A percentile compares a stretch with the other conserved stretches of the same genome.
Conservation (phyloP, 1,140 invertebrate genomes). For the Elysia chlorotica region DNA sequence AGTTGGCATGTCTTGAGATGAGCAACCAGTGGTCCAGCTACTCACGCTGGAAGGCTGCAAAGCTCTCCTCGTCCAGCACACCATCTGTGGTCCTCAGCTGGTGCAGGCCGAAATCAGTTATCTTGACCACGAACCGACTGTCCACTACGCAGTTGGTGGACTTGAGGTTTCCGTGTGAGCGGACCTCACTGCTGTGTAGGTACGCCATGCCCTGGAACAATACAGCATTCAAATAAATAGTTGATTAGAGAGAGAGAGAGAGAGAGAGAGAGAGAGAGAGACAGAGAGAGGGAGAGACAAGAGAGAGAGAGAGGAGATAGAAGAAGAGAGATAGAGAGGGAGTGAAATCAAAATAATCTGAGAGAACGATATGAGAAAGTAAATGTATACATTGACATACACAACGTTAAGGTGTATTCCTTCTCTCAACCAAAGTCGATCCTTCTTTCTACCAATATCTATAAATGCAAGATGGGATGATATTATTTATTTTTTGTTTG, state of each 20-base stretch:
- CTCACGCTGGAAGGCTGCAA: background rate
- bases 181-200: constrained; percentile 86
- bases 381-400: too few relatives aligned
- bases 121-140: constrained; percentile 94
- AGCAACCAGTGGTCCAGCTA: background rate
- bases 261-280: background rate
- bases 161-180: constrained; percentile 93
- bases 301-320: background rate
- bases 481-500: too few relatives aligned
- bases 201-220: constrained; percentile 91
- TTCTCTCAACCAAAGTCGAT: too few relatives aligned
- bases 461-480: too few relatives aligned
- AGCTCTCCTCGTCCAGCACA: background rate
- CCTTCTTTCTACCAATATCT: too few relatives aligned
- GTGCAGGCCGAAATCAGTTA: constrained; percentile 92
- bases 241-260: background rate
- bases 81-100: constrained; percentile 31
- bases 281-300: background rate
- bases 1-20: too few relatives aligned
- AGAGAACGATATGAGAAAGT: too few relatives aligned
- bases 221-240: background rate
- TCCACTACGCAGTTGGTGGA: constrained; percentile 98
- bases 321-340: background rate
- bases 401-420: too few relatives aligned
- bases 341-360: background rate